Conservation (phyloP, 2,797 vertebrate species). For the Mustela erminea region DNA sequence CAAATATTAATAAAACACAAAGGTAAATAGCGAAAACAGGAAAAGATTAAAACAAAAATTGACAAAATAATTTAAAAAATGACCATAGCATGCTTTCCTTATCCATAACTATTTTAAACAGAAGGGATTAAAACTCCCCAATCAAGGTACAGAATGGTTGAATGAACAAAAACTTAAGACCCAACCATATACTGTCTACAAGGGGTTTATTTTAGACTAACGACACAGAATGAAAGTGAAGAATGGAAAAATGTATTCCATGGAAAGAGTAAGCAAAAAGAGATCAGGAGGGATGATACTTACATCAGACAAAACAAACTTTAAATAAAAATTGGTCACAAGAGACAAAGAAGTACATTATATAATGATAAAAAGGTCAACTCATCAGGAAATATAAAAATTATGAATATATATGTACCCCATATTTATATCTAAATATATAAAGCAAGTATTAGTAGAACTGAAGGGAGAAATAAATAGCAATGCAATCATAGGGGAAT, state of each 20-base stretch:
- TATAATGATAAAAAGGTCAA: background rate
- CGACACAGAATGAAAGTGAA: background rate
- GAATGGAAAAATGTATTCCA: background rate
- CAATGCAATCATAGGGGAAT: background rate
- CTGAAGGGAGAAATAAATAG: background rate
- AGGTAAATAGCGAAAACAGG: background rate
- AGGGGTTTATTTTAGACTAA: background rate
- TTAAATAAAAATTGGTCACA: background rate
- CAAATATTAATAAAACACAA: background rate
- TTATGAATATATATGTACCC: background rate
- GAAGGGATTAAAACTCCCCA: background rate
- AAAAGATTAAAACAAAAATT: background rate
- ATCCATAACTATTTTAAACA: background rate
- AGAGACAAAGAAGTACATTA: background rate
- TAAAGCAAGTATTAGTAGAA: background rate
- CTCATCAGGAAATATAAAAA: background rate
- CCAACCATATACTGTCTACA: background rate
- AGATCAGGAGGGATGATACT: background rate
- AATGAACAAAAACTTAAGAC: background rate
- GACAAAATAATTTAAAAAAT: background rate
- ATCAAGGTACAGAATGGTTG: background rate
- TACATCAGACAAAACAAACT: background rate
- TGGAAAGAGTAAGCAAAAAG: background rate
- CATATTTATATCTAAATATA: background rate
- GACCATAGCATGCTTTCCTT: background rate